Conservation (phyloP, 2,113 vertebrate genomes). For the Australoheros scitulus region DNA sequence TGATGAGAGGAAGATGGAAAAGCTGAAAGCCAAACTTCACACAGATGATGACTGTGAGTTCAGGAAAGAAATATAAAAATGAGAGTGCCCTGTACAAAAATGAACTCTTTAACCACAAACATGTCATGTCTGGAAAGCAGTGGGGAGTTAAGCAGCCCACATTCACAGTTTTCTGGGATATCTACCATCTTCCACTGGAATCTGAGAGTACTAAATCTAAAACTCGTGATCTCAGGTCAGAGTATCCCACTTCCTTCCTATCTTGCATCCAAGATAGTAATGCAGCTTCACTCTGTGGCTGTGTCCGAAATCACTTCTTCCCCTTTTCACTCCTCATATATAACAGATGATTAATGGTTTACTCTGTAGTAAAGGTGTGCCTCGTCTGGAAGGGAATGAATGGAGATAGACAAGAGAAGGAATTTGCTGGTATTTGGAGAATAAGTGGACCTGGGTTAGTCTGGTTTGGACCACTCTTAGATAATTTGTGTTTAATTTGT, state of each 20-base stretch:
- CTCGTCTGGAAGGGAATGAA: not conserved
- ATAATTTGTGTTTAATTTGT: not conserved
- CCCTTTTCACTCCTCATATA: not conserved
- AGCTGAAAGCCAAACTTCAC: constrained; percentile 97
- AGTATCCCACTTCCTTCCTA: not conserved
- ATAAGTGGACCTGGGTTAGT: not conserved
- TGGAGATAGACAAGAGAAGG: not conserved
- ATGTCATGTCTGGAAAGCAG: not conserved
- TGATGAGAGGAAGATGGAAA: constrained; percentile 99
- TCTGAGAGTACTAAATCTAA: not conserved
- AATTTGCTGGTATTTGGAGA: not conserved
- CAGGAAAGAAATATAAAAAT: not conserved
- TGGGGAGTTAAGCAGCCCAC: not conserved
- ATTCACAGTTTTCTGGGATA: not conserved
- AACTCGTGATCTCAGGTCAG: not conserved
- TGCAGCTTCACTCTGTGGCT: not conserved
- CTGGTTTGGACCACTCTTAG: not conserved
- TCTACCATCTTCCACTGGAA: constrained; percentile 1
- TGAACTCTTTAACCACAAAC: not conserved
- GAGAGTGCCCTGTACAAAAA: not conserved
- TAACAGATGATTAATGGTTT: not conserved
- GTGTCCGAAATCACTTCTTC: not conserved
- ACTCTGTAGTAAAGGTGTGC: not conserved
- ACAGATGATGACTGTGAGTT: constrained; percentile 96
- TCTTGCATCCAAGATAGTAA: not conserved